Evolutionary conservation across 2,797 vertebrate species (phyloP), one percentile per base, ranked within the genome.

Genomic region (Coregonus ussuriensis): DNA sequence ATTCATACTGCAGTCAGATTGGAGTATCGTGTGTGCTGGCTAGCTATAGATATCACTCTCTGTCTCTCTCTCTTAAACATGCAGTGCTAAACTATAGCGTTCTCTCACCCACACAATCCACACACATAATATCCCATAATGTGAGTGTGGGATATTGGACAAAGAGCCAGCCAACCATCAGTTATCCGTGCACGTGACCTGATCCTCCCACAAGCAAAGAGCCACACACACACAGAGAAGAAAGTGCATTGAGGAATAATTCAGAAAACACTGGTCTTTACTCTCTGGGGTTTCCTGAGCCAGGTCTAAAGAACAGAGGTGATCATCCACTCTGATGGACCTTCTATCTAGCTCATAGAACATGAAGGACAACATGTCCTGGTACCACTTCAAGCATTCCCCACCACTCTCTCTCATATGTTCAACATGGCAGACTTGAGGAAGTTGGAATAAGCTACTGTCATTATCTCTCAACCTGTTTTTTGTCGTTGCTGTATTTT

Each of bases 161-260:
- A 54, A 18, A 41, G n/a, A 62, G 51, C 67, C 35, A 69, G 25
- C 21, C n/a, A 18, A 56, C 33, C 41, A 72, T 31, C 65, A 53
- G 52, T 31, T 47, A 21, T 63, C 21, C 41, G 11, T 68, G 33
- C 21, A 33, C 29, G 35, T 25, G 6, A 54, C 33, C 29, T 21
- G 13, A 74, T 63, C 66, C 63, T 68, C 41, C 16, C 67, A 53
- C 35, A 70, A 21, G 54, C 53, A 59, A 51, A 53, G 11, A 74
- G 52, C 7, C 41, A 47, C 41, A 47, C 37, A 79, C 74, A 77
- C 74, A 63, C 47, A 74, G 6, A 41, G 1, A 47, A 9, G 74
- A 81, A 80, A 79, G 81, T 51, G 74, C 83, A 78, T 16, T 72
- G 69, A 88, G 92, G 81, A 89, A 92, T 91, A 88, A 91, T 91